Conservation (phyloP, 2,888 invertebrate species). For the Hartigia nigra region DNA sequence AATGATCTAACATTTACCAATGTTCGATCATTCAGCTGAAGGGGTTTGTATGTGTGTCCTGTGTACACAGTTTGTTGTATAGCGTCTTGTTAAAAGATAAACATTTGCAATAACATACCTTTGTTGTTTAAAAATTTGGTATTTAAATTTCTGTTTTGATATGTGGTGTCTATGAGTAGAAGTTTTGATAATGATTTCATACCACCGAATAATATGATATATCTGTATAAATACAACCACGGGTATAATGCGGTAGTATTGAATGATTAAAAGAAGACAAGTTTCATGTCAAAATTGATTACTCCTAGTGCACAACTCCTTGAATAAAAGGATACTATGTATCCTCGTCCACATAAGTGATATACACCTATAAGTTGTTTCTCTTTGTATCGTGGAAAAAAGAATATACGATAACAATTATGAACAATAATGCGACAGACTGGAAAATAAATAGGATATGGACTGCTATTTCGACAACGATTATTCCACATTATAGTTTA, state of each 20-base stretch:
- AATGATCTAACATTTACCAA: conserved; percentile 2
- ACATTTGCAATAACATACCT: conserved; percentile 52
- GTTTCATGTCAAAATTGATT: not conserved
- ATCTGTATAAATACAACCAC: too few relatives aligned
- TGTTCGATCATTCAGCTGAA: conserved; percentile 29
- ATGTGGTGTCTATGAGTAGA: not conserved
- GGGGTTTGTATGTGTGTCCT: conserved; percentile 49
- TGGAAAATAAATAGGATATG: not conserved
- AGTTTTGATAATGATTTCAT: not conserved
- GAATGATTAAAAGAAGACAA: too few relatives aligned
- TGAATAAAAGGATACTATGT: not conserved
- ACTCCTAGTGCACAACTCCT: not conserved
- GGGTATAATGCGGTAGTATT: too few relatives aligned
- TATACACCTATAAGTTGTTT: not conserved
- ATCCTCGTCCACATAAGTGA: not conserved
- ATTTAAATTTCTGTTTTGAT: not conserved
- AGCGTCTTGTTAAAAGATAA: conserved; percentile 58
- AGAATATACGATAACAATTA: not conserved
- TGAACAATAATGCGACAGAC: not conserved
- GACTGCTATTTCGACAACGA: not conserved
- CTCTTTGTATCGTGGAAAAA: not conserved
- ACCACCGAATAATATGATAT: not conserved
- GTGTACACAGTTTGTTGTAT: conserved; percentile 59
- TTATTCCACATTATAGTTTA: not conserved
- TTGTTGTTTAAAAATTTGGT: not conserved